phyloP scores from a whole-genome alignment of 2,888 invertebrate species.

The Neria commutata region DNA sequence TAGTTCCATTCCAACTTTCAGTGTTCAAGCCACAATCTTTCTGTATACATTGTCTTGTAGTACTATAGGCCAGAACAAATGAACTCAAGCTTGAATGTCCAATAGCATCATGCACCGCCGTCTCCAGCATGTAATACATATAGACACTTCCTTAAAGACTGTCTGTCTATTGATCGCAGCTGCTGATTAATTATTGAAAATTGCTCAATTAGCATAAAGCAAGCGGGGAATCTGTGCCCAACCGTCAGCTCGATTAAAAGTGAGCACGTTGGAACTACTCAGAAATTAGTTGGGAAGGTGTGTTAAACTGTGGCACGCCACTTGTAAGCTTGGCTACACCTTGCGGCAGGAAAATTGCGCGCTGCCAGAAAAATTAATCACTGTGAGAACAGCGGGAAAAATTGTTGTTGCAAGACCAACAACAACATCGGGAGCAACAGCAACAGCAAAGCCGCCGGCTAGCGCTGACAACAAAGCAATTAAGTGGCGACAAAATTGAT shows the following conservation, averaged over 20 bases:
- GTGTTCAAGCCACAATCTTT: too few relatives aligned
- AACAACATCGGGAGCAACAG: neutral
- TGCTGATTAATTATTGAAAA: too few relatives aligned
- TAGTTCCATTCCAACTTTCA: too few relatives aligned
- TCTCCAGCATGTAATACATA: neutral
- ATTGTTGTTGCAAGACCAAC: neutral
- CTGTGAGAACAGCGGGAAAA: neutral
- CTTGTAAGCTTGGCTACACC: too few relatives aligned
- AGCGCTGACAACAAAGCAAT: neutral
- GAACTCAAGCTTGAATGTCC: too few relatives aligned
- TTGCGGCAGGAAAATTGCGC: neutral
- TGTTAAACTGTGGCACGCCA: neutral
- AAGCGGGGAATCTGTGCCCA: neutral
- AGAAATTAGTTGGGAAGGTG: neutral
- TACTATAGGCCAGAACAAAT: too few relatives aligned
- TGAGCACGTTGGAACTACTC: neutral
- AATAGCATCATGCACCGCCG: too few relatives aligned
- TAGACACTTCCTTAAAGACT: neutral
- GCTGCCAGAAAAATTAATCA: neutral
- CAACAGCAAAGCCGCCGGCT: neutral
- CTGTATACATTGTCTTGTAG: too few relatives aligned
- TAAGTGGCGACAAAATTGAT: neutral
- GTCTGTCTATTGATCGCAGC: too few relatives aligned
- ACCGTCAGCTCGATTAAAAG: neutral
- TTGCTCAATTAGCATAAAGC: neutral